These are phyloP conservation scores for Crioceris asparagi DNA, from an alignment of 2,888 invertebrate genomes.

Conservation along the genomic window DNA sequence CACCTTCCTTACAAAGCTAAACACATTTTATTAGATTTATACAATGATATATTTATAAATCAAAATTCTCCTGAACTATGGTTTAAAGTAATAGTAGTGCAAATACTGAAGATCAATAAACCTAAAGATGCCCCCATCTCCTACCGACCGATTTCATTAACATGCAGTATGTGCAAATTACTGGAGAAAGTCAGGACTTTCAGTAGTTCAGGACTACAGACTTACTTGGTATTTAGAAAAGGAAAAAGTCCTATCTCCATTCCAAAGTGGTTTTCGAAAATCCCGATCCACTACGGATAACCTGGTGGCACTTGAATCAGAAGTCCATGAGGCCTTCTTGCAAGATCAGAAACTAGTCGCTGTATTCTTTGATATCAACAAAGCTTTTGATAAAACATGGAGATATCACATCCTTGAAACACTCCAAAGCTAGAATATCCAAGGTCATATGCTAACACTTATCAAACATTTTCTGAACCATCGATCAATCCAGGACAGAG, in stretches of 20 bases:
- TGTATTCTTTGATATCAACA: no score
- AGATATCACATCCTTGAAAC: no score
- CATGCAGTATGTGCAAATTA: conserved; percentile 1
- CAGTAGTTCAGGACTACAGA: conserved; percentile 1
- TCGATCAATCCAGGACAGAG: no score
- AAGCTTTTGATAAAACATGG: no score
- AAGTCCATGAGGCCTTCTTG: no score
- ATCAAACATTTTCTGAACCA: no score
- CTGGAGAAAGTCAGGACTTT: conserved; percentile 7
- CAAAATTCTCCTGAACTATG: conserved; percentile 1
- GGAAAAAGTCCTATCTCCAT: neutral
- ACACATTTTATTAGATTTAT: conserved; percentile 1
- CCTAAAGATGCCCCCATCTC: conserved; percentile 3
- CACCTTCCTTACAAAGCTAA: conserved; percentile 1
- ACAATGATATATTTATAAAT: conserved; percentile 1
- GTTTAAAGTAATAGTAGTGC: conserved; percentile 2
- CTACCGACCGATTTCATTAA: conserved; percentile 6
- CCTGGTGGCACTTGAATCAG: no score
- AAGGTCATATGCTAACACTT: no score
- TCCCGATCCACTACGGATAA: conserved; percentile 4
- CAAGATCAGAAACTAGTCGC: no score
- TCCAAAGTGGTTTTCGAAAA: conserved; percentile 3
- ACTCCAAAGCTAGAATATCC: no score
- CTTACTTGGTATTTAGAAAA: conserved; percentile 1
- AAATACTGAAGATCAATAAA: conserved; percentile 3